A percentile compares a stretch with the other conserved stretches of the same genome.
Conservation (phyloP, 2,113 vertebrate species). For the Sphyrna mokarran region DNA sequence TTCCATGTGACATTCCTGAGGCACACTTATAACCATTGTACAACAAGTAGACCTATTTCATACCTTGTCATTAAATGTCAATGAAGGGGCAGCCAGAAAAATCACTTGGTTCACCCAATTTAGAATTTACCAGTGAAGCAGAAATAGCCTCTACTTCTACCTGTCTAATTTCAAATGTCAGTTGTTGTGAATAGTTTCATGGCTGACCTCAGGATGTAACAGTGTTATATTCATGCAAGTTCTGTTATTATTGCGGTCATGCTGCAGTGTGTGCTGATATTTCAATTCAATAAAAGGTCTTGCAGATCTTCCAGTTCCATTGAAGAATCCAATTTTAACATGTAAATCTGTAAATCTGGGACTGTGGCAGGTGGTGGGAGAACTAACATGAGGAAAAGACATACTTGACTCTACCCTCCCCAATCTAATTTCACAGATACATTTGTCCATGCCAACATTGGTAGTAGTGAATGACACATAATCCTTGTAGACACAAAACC, state of each 20-base stretch:
- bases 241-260: neutral
- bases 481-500: too few relatives aligned
- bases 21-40: neutral
- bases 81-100: neutral
- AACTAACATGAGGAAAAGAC: too few relatives aligned
- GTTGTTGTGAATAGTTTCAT: neutral
- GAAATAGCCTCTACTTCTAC: neutral
- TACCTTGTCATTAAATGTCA: neutral
- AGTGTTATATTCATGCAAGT: neutral
- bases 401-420: too few relatives aligned
- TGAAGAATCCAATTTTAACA: neutral
- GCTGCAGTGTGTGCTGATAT: neutral
- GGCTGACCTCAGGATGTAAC: neutral
- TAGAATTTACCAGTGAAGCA: neutral
- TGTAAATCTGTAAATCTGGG: neutral
- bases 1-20: too few relatives aligned
- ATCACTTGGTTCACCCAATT: neutral
- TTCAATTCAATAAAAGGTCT: neutral
- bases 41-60: neutral
- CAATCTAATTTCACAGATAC: too few relatives aligned
- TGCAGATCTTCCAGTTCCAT: neutral
- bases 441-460: too few relatives aligned
- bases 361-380: too few relatives aligned
- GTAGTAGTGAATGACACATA: too few relatives aligned
- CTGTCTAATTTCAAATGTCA: neutral